A percentile compares a stretch with the other conserved stretches of the same genome.
These are phyloP conservation scores for Lepidonotus clava DNA, from an alignment of 2,888 invertebrate species.

Conservation along the genomic window DNA sequence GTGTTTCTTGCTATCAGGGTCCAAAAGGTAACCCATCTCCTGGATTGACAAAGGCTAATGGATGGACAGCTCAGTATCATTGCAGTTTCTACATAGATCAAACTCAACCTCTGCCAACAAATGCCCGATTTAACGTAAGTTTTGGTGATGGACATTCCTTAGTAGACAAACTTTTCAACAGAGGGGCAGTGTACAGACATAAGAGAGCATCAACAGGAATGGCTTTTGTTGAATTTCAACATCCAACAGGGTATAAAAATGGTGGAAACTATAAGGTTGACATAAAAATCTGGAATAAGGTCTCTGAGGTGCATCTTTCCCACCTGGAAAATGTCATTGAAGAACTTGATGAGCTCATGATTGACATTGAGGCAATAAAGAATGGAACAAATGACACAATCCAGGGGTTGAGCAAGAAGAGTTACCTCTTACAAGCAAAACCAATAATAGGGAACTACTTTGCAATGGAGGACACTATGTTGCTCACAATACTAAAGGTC, in stretches of 20 bases:
- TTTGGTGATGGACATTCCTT: not conserved
- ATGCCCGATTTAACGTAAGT: not conserved
- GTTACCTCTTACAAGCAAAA: no score
- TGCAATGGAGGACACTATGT: constrained; percentile 17
- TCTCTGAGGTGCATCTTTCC: not conserved
- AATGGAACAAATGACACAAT: constrained; percentile 1
- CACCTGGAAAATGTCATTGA: not conserved
- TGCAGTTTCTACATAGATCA: not conserved
- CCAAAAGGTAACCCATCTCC: not conserved
- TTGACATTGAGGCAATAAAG: not conserved
- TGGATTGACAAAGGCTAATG: not conserved
- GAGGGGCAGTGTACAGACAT: not conserved
- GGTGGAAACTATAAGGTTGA: not conserved
- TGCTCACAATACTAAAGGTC: constrained; percentile 59
- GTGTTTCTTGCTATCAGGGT: not conserved
- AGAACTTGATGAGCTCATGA: not conserved
- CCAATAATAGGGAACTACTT: not conserved
- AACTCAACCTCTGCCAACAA: not conserved
- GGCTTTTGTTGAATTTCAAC: not conserved
- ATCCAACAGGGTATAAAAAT: not conserved
- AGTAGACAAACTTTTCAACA: not conserved
- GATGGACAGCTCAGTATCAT: not conserved
- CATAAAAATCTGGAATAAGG: not conserved
- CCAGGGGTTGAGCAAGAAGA: not conserved
- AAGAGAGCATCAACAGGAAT: not conserved